Evolutionary conservation across 2,888 invertebrate species (phyloP), one percentile per base, ranked within the genome.

Genomic region (Perdita meconis): DNA sequence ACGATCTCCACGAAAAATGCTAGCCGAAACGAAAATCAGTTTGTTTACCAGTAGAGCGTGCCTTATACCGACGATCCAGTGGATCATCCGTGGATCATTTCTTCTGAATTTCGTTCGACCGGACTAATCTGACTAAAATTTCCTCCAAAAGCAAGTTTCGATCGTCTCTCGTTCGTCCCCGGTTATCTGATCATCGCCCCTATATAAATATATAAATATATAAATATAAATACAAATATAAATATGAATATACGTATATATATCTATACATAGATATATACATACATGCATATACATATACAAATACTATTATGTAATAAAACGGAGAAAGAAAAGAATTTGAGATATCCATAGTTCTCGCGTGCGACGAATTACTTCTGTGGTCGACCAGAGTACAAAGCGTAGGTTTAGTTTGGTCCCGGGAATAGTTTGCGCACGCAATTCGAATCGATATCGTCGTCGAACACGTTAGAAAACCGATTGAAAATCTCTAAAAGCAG

Each of bases 301-400:
- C 61, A 61, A 34, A 67, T 53, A 75, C 57, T 47, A 66, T 44
- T 61, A 63, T 67, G 66, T 75, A 84, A 81, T 44, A 56, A 51
- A 57, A 75, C 40, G 4, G 63, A 53, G 40, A 51, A 38, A 40
- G 12, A 44, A 56, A 34, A n/a, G 26, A 55, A 63, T 64, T 61
- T 36, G 55, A 55, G 36, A 66, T 75, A 70, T 66, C 53, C 55
- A 74, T 53, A 63, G 82, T 63, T 72, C 70, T 66, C 56, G 72
- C 87, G 86, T 87, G 87, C 85, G 85, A 80, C 84, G 84, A 87
- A 90, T 89, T 89, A 90, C 89, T 90, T 89, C 86, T 78, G 83
- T 79, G 86, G 86, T 89, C 89, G 89, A 90, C 85, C 89, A 89
- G 87, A 91, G 91, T 91, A 91, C 90, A 91, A 91, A 91, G 85